Base-by-base conservation (phyloP, 2,797 vertebrate genomes). In the Ibycter americanus region DNA sequence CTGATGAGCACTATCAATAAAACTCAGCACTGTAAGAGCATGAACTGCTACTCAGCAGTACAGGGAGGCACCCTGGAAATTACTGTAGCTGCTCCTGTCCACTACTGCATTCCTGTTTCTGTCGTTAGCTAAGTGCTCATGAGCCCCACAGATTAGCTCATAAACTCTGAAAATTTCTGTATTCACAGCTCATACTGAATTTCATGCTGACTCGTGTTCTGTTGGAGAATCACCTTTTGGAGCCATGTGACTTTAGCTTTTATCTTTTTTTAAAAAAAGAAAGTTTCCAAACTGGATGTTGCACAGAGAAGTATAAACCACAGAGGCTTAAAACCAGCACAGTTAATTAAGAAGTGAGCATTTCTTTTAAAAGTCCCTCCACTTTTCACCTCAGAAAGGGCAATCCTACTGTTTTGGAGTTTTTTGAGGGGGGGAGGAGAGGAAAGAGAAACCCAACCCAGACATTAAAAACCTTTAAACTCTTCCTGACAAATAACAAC, bases 381-480 rank as follows among this genome's bases (percentile, higher is more conserved):
- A 22, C 4, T 76, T 90, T 72, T 81, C 12, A 62, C 7, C 15
- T 71, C 36, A 34, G 16, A 74, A 90, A 71, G 9, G 4, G 7
- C 15, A 72, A 17, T 55, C 14, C 19, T 62, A 25, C 22, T 32
- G 21, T 2, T 18, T 34, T 65, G 42, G 42, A 16, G 14, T 58
- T 51, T 47, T 11, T 15, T 7, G 9, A 4, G 6, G 8, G 19
- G 27, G 9, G 3, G 3, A 5, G 5, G 5, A 4, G 19, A 47
- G 14, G 11, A 34, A 79, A 40, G 1, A 18, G 15, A 27, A 51
- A 40, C 15, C 40, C 40, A 42, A 52, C 3, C 51, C 47, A 71
- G 2, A 66, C 56, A 62, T n/a, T 58, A 15, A 70, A 78, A 68
- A 52, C 6, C 6, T 76, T 81, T 79, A 62, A 85, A 76, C 1